Base-by-base conservation (phyloP, 1,140 invertebrate genomes). In the Bemisia tabaci region DNA sequence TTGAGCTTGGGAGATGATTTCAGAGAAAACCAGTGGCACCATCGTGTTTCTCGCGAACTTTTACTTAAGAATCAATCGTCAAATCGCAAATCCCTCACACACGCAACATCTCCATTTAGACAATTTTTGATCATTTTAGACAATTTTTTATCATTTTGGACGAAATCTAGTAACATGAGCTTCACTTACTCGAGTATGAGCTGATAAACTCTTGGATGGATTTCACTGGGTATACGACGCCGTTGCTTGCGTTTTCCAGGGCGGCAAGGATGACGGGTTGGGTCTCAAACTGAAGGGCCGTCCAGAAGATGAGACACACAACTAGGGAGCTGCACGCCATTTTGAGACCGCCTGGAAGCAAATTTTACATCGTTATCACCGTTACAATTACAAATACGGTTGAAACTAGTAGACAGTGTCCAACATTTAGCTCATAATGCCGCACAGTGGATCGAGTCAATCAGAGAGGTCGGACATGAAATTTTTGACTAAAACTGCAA, bases 271-370 rank as follows among this genome's bases (percentile, higher is more conserved):
- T 25, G 22, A 22, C 68, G n/a, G 65, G 63, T 21, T 70, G 61
- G 12, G 58, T 23, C 17, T 68, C 66, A 59, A 67, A 70, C 63
- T 69, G 68, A 9, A 69, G 12, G 25, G 63, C 64, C 17, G 64
- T 65, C 68, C 68, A 69, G 22, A 70, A 63, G 0, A 69, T 17
- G 11, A 70, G 2, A 11, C 24, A 68, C 25, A 70, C 12, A 5
- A 65, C 66, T 21, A 69, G 26, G 22, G 66, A 67, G 22, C 64
- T 65, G 60, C 66, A 67, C 9, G 60, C 68, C 70, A 70, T 70
- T 64, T 69, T 70, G 11, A 70, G 59, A 25, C 68, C 60, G 58
- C 70, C 70, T 70, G 63, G n/a, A n/a, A n/a, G n/a, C n/a, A n/a
- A n/a, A n/a, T n/a, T n/a, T n/a, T n/a, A n/a, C n/a, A n/a, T n/a